Percentiles rank a stretch among this genome's conserved stretches.
These are phyloP conservation scores for Ceratoteleas bidentatus DNA, from an alignment of 1,140 invertebrate species.

Conservation along the genomic window DNA sequence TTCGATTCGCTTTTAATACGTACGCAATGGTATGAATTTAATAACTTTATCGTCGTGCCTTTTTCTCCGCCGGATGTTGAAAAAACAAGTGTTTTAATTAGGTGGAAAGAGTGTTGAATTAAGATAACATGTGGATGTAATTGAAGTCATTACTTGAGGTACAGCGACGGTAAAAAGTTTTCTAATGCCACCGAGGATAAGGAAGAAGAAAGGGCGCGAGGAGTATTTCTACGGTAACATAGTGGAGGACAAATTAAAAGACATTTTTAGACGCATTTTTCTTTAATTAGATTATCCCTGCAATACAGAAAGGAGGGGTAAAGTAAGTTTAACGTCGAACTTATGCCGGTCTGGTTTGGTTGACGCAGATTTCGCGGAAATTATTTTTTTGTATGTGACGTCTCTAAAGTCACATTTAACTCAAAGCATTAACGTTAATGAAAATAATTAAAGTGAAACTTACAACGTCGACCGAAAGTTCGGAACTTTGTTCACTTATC, in stretches of 20 bases:
- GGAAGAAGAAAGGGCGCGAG: slow-evolving; percentile 4
- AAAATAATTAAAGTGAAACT: slow-evolving; percentile 6
- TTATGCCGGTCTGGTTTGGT: neutral
- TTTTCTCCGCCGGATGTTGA: slow-evolving; percentile 25
- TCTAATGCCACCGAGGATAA: slow-evolving; percentile 29
- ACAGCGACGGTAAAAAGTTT: slow-evolving; percentile 30
- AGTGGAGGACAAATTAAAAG: slow-evolving; percentile 6
- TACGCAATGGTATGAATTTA: slow-evolving; percentile 26
- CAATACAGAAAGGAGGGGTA: neutral
- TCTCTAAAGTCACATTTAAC: neutral
- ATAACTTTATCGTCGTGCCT: slow-evolving; percentile 29
- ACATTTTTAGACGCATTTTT: neutral
- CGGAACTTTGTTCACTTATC: slow-evolving; percentile 3
- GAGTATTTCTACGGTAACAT: slow-evolving; percentile 17
- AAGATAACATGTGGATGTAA: slow-evolving; percentile 42
- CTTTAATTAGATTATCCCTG: neutral
- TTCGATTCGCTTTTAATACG: slow-evolving; percentile 16
- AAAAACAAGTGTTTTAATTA: slow-evolving; percentile 54
- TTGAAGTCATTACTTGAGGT: slow-evolving; percentile 41
- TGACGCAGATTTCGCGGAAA: neutral
- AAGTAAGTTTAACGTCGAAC: neutral
- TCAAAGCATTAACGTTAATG: slow-evolving; percentile 8
- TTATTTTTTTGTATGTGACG: neutral
- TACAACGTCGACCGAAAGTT: slow-evolving; percentile 3
- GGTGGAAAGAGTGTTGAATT: slow-evolving; percentile 43